Percentiles rank a stretch among this genome's conserved stretches.
Evolutionary conservation across 2,113 vertebrate species (phyloP).

Genomic region (Alligator sinensis): DNA sequence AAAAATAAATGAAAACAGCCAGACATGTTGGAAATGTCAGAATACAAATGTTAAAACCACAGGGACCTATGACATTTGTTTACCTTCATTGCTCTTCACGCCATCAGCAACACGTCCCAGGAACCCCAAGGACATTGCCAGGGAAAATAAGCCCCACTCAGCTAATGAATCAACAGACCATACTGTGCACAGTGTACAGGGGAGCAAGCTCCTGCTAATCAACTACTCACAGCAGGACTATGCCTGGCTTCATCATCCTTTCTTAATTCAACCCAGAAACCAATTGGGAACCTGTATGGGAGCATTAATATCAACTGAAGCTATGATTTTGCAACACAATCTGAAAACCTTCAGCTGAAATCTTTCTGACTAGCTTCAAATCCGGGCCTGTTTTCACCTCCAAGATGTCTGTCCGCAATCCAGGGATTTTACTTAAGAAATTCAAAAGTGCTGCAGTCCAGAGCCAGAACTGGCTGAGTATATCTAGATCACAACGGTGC

Average conservation of each 20-base stretch:
- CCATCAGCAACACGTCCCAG: not conserved
- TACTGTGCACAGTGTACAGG: not conserved
- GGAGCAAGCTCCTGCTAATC: not conserved
- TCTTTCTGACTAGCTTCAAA: not conserved
- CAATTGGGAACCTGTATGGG: not conserved
- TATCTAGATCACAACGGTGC: not conserved
- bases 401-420: rapidly evolving
- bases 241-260: not conserved
- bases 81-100: not conserved
- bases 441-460: not conserved
- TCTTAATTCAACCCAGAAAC: not conserved
- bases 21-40: not conserved
- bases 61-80: not conserved
- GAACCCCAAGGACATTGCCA: not conserved
- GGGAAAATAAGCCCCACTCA: not conserved
- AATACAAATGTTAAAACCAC: not conserved
- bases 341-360: not conserved
- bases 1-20: not conserved
- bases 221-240: not conserved
- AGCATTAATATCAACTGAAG: not conserved
- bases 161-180: not conserved
- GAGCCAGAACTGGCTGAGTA: not conserved
- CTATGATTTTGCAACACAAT: not conserved
- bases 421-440: not conserved
- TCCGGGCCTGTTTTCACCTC: not conserved